These are phyloP conservation scores for Austrofundulus limnaeus DNA, from an alignment of 2,113 vertebrate species.

Conservation along the genomic window DNA sequence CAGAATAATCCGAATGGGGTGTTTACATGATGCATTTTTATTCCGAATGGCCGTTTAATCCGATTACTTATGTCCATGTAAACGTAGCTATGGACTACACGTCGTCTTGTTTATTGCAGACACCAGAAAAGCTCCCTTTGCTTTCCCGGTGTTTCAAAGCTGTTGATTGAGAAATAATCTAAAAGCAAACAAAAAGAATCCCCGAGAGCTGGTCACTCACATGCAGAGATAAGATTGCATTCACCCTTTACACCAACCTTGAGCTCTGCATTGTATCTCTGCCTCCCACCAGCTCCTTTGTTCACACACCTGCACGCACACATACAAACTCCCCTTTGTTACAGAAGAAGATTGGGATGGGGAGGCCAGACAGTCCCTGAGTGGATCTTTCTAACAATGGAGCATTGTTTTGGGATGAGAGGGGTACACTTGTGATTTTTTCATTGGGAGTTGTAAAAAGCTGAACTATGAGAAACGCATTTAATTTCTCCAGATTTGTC, in stretches of 20 bases:
- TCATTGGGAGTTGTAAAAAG: constrained; percentile 28
- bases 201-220: constrained; percentile 16
- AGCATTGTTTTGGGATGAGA: constrained; percentile 61
- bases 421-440: constrained; percentile 16
- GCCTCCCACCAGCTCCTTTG: constrained; percentile 48
- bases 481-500: constrained; percentile 33
- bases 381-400: constrained; percentile 57
- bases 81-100: no score
- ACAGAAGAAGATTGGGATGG: constrained; percentile 45
- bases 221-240: constrained; percentile 5
- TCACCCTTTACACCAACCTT: constrained; percentile 49
- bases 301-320: constrained; percentile 55
- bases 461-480: constrained; percentile 37
- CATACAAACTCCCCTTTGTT: constrained; percentile 45
- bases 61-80: no score
- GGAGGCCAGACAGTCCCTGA: constrained; percentile 35
- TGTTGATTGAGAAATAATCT: constrained; percentile 34
- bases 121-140: constrained; percentile 6
- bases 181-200: constrained; percentile 46
- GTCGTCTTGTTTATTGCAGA: constrained; percentile 6
- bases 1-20: no score
- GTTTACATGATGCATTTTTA: no score
- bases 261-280: constrained; percentile 40
- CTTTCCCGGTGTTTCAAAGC: constrained; percentile 13
- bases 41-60: no score